These are phyloP conservation scores for Florisuga fusca DNA, from an alignment of 2,797 vertebrate genomes.

Conservation along the genomic window DNA sequence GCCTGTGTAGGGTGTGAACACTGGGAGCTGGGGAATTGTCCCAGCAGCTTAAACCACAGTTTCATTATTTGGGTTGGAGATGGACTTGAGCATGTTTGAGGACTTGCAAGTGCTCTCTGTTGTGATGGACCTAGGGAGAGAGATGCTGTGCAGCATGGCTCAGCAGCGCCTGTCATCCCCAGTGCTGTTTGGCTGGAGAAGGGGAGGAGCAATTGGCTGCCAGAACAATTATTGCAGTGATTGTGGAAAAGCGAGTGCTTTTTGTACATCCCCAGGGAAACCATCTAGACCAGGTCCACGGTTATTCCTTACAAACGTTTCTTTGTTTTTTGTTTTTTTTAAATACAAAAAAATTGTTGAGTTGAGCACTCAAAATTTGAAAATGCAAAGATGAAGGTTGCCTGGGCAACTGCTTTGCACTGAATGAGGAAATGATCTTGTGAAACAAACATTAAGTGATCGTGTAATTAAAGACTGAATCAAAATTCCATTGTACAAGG, in stretches of 20 bases:
- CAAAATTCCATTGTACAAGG: conserved; percentile 55
- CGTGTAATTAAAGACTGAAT: conserved; percentile 71
- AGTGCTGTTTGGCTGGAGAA: neutral
- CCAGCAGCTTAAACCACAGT: accelerated
- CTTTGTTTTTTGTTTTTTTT: neutral
- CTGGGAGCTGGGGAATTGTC: neutral
- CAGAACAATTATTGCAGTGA: neutral
- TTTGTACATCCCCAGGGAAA: neutral
- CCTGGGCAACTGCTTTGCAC: conserved; percentile 72
- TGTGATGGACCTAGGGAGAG: accelerated
- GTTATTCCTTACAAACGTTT: neutral
- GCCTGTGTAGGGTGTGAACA: accelerated
- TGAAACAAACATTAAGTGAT: conserved; percentile 73
- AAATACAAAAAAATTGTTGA: neutral
- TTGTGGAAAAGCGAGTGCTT: accelerated
- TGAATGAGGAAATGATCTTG: conserved; percentile 67
- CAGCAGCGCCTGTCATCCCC: neutral
- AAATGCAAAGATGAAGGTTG: conserved; percentile 74
- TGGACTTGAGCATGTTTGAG: neutral
- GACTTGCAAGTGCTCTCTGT: neutral
- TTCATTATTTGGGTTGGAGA: neutral
- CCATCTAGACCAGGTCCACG: neutral
- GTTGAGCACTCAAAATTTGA: conserved; percentile 69
- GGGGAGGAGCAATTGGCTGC: neutral
- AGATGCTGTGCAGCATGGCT: neutral